Evolutionary conservation across 2,797 vertebrate genomes (phyloP), one percentile per base, ranked within the genome.

Genomic region (Cossypha polioptera): DNA sequence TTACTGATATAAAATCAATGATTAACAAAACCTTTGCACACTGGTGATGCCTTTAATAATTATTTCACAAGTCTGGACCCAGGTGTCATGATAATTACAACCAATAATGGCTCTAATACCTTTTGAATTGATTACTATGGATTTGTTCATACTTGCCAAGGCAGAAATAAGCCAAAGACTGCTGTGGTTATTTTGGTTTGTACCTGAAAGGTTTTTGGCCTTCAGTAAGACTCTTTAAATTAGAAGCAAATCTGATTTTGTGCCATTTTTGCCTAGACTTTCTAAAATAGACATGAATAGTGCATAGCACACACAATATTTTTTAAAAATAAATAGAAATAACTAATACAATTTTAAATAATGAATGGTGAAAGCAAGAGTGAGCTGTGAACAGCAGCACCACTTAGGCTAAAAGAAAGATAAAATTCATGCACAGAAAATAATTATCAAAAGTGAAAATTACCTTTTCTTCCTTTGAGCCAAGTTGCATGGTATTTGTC

Each of bases 71-170:
- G n/a, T 86, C 65, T 94, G 61, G 80, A 94, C 73, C 35, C 76
- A 83, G 65, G 58, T 96, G 88, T 82, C 92, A 92, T 82, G 50
- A 81, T 81, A 94, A 94, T 94, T 94, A 66, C 83, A 84, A 89
- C 54, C 71, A 90, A 69, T 92, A 96, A 94, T 86, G 47, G 9
- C 69, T 92, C 40, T 94, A 94, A 95, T 93, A 92, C n/a, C 43
- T 94, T 96, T 91, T 78, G 76, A 94, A 94, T 96, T 96, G 94
- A 96, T 96, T 95, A 66, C 48, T 58, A 63, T 76, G 59, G 82
- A 72, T 94, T 61, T 61, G 48, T 54, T 86, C 73, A 25, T 81
- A 94, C 76, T 96, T 91, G 82, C 59, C 65, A 75, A 83, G 74
- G 65, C 8, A 88, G 47, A 88, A 90, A 82, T 65, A 78, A 90